phyloP scores from a whole-genome alignment of 2,113 vertebrate genomes.

The Phocoena sinus region DNA sequence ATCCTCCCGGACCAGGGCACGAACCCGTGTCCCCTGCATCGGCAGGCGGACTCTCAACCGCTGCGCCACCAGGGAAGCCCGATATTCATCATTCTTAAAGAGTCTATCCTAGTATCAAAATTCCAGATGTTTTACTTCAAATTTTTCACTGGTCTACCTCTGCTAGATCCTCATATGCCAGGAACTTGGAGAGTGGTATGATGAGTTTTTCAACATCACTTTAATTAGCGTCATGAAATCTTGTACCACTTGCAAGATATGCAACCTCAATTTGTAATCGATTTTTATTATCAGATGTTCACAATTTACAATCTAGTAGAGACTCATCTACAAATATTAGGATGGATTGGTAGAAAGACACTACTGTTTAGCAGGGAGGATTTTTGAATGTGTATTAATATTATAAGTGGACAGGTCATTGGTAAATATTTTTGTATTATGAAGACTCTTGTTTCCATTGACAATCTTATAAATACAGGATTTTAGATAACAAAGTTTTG shows the following conservation, averaged over 20 bases:
- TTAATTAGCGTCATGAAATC: conserved; percentile 1
- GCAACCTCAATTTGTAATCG: not conserved
- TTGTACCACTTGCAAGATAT: not conserved
- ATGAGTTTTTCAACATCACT: not conserved
- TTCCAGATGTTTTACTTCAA: not conserved
- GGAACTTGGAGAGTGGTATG: not conserved
- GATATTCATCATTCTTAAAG: not conserved
- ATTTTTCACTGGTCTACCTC: not conserved
- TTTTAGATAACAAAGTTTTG: conserved; percentile 20
- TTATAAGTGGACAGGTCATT: not conserved
- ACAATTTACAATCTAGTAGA: not conserved
- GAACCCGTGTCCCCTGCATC: too few species aligned
- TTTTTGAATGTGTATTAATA: not conserved
- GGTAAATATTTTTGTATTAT: conserved; percentile 5
- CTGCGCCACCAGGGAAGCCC: too few species aligned
- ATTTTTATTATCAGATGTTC: conserved; percentile 10
- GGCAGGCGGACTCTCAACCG: too few species aligned
- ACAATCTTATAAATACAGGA: not conserved
- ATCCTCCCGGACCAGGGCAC: too few species aligned
- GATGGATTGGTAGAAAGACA: not conserved
- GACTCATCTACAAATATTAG: not conserved
- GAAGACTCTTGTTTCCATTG: not conserved
- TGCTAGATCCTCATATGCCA: not conserved
- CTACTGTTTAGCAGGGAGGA: not conserved
- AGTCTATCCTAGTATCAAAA: not conserved